Evolutionary conservation across 2,888 invertebrate genomes (phyloP).

Genomic region (Drosophila paranaensis): DNA sequence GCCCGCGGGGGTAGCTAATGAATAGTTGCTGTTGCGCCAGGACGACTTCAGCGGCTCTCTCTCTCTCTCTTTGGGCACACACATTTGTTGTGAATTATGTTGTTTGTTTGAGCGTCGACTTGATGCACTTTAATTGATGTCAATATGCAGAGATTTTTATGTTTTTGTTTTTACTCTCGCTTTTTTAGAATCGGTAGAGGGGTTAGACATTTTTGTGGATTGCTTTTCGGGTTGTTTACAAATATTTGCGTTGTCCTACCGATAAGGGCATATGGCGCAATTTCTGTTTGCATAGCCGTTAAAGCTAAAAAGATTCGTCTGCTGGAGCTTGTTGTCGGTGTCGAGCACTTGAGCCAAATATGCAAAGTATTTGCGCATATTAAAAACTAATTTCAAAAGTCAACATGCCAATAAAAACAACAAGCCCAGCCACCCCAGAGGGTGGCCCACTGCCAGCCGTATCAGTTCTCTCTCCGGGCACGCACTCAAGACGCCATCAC

Average conservation of each 20-base stretch:
- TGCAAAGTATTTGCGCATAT: constrained; percentile 84
- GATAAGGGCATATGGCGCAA: constrained; percentile 68
- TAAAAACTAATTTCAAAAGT: constrained; percentile 85
- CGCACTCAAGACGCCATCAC: constrained; percentile 41
- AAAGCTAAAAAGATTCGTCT: constrained; percentile 26
- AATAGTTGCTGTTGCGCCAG: constrained; percentile 63
- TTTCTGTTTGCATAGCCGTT: constrained; percentile 39
- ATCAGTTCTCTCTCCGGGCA: constrained; percentile 6
- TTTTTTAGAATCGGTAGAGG: not conserved
- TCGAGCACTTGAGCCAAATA: constrained; percentile 55
- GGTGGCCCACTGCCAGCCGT: constrained; percentile 32
- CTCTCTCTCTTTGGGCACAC: constrained; percentile 47
- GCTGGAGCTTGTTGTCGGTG: constrained; percentile 24
- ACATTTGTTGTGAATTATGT: constrained; percentile 81
- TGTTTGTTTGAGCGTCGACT: constrained; percentile 81
- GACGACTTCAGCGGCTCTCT: constrained; percentile 57
- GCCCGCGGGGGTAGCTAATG: constrained; percentile 71
- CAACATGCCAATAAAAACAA: constrained; percentile 83
- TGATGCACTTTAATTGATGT: constrained; percentile 82
- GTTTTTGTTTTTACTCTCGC: not conserved
- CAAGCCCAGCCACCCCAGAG: constrained; percentile 39
- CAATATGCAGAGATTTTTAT: constrained; percentile 75
- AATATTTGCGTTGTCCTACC: constrained; percentile 67
- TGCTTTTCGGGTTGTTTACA: constrained; percentile 72
- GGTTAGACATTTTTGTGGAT: constrained; percentile 46